A percentile compares a stretch with the other conserved stretches of the same genome.
Conservation (phyloP, 2,888 invertebrate species). For the Apodemia duryi region DNA sequence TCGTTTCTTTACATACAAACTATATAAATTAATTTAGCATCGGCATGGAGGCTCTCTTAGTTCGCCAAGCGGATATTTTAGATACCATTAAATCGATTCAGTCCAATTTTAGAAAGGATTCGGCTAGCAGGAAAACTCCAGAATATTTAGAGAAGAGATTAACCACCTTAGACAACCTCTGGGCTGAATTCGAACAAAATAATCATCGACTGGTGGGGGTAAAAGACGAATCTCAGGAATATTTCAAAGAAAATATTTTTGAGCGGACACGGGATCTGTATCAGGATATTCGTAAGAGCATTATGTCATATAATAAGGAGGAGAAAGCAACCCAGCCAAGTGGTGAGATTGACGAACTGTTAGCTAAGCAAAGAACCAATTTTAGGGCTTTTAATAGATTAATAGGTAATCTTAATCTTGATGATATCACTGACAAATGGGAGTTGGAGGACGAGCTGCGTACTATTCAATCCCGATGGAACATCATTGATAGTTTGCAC, state of each 20-base stretch:
- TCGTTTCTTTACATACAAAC: constrained; percentile 7
- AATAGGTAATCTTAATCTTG: constrained; percentile 11
- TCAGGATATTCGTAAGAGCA: neutral
- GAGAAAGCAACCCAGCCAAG: neutral
- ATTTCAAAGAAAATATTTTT: constrained; percentile 20
- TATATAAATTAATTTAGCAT: neutral
- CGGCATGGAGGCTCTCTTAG: constrained; percentile 15
- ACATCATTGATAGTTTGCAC: neutral
- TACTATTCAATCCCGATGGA: neutral
- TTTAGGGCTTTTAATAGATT: constrained; percentile 20
- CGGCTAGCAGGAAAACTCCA: constrained; percentile 17
- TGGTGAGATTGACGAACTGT: constrained; percentile 13
- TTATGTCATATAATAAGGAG: neutral
- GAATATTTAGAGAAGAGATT: constrained; percentile 20
- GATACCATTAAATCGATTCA: constrained; percentile 15
- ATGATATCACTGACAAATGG: constrained; percentile 5
- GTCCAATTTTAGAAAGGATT: constrained; percentile 24
- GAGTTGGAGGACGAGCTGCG: neutral
- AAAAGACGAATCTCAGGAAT: constrained; percentile 20
- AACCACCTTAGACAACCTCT: constrained; percentile 15
- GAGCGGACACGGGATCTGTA: constrained; percentile 1
- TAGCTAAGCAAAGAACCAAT: constrained; percentile 20
- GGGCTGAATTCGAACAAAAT: constrained; percentile 18
- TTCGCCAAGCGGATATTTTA: constrained; percentile 19
- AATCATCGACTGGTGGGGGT: no score